These are phyloP conservation scores for Buceros bicornis DNA, from an alignment of 2,797 vertebrate genomes.

Conservation along the genomic window DNA sequence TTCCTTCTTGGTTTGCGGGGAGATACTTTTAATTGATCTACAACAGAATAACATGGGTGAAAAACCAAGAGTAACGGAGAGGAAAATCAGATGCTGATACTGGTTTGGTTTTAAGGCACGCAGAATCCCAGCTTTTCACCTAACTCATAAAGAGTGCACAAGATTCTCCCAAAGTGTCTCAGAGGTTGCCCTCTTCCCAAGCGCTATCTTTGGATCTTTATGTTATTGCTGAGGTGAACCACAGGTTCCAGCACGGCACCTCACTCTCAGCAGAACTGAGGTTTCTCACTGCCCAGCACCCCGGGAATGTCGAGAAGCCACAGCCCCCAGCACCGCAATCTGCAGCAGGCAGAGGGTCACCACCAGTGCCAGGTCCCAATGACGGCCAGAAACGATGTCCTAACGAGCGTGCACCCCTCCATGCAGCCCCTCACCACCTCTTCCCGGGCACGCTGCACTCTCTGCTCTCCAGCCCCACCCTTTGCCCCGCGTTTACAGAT, in stretches of 20 bases:
- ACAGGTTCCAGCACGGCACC: background rate
- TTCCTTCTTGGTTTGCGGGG: background rate
- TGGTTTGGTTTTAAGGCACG: rapidly evolving
- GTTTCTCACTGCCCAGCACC: background rate
- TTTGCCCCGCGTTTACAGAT: background rate
- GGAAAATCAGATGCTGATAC: background rate
- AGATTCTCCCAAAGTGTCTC: rapidly evolving
- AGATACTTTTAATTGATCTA: background rate
- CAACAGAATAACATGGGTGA: rapidly evolving
- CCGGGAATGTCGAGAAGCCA: rapidly evolving
- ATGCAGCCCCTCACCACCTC: rapidly evolving
- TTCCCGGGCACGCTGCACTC: rapidly evolving
- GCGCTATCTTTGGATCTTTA: background rate
- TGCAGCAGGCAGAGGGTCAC: rapidly evolving
- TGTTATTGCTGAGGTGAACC: background rate
- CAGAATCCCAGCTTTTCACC: background rate
- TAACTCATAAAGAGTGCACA: rapidly evolving
- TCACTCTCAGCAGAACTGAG: background rate
- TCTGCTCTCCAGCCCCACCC: background rate
- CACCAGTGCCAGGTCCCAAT: rapidly evolving
- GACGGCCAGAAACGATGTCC: background rate
- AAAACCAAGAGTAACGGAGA: rapidly evolving
- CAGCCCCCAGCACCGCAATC: background rate
- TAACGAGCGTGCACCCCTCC: rapidly evolving
- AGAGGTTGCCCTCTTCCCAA: background rate